A percentile compares a stretch with the other conserved stretches of the same genome.
Evolutionary conservation across 2,797 vertebrate genomes (phyloP).

Genomic region (Huso huso): DNA sequence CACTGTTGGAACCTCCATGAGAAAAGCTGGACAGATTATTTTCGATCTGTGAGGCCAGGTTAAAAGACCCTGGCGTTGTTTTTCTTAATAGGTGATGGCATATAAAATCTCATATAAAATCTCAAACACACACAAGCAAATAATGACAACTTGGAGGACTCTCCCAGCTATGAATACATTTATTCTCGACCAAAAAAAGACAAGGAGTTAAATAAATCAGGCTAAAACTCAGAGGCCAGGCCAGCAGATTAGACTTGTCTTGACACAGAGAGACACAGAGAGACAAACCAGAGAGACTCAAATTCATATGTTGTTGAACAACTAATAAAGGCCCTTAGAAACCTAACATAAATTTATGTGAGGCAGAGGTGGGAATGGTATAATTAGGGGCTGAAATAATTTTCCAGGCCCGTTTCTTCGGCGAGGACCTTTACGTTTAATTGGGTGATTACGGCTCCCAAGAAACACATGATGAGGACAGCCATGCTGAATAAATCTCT

Average conservation of each 20-base stretch:
- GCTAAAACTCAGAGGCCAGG: constrained; percentile 34
- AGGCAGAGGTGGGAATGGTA: constrained; percentile 43
- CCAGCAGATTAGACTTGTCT: constrained; percentile 32
- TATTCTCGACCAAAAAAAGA: too few species aligned
- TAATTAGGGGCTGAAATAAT: constrained; percentile 44
- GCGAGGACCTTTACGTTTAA: constrained; percentile 52
- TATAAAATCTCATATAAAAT: too few species aligned
- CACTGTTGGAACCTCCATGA: too few species aligned
- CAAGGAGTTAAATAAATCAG: constrained; percentile 32
- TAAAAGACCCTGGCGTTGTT: too few species aligned
- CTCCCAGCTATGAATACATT: too few species aligned
- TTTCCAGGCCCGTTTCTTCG: constrained; percentile 36
- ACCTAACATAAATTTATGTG: constrained; percentile 32
- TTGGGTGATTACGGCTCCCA: constrained; percentile 42
- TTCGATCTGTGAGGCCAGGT: too few species aligned
- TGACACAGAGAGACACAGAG: constrained; percentile 21
- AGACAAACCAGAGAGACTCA: constrained; percentile 25
- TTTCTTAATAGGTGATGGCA: too few species aligned
- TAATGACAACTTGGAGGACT: too few species aligned
- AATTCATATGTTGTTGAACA: constrained; percentile 39
- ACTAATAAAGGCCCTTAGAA: constrained; percentile 42
- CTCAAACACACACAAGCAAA: too few species aligned
- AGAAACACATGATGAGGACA: constrained; percentile 42
- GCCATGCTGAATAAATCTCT: constrained; percentile 44
- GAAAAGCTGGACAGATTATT: too few species aligned